Percentiles rank a stretch among this genome's conserved stretches.
phyloP scores from a whole-genome alignment of 2,797 vertebrate genomes.

The Esox masquinongy region DNA sequence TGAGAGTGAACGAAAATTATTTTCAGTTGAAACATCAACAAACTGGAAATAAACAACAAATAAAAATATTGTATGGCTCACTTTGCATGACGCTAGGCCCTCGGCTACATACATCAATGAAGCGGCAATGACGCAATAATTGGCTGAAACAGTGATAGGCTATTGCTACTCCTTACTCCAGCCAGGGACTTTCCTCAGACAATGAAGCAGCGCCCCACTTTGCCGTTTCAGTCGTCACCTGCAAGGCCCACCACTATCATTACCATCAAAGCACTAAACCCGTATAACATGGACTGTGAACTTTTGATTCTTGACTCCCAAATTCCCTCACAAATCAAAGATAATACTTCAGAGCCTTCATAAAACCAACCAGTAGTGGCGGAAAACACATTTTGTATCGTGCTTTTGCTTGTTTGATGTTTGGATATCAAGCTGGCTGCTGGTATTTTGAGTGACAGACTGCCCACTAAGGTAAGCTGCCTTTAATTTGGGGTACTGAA shows the following conservation, averaged over 20 bases:
- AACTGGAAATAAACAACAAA: too few relatives aligned
- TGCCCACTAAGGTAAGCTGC: constrained; percentile 55
- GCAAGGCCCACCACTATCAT: constrained; percentile 3
- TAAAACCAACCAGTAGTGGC: constrained; percentile 12
- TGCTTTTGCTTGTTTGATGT: constrained; percentile 34
- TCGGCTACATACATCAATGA: not conserved
- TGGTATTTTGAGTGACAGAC: constrained; percentile 52
- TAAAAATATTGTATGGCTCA: too few relatives aligned
- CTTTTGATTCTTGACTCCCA: constrained; percentile 18
- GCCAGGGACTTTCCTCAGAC: not conserved
- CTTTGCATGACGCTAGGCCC: too few relatives aligned
- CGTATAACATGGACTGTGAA: constrained; percentile 45
- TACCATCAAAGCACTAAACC: constrained; percentile 18
- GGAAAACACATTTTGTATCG: constrained; percentile 22
- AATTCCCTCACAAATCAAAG: constrained; percentile 27
- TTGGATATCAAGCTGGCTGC: constrained; percentile 49
- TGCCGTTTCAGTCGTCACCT: not conserved
- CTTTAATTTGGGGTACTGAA: constrained; percentile 45
- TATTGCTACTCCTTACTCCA: not conserved
- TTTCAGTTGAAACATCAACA: too few relatives aligned
- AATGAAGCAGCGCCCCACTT: not conserved
- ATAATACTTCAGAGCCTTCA: constrained; percentile 23
- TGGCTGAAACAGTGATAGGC: not conserved
- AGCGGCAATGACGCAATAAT: not conserved
- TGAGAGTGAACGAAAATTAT: too few relatives aligned